phyloP scores from a whole-genome alignment of 2,888 invertebrate species.

The Anthophora plumipes region DNA sequence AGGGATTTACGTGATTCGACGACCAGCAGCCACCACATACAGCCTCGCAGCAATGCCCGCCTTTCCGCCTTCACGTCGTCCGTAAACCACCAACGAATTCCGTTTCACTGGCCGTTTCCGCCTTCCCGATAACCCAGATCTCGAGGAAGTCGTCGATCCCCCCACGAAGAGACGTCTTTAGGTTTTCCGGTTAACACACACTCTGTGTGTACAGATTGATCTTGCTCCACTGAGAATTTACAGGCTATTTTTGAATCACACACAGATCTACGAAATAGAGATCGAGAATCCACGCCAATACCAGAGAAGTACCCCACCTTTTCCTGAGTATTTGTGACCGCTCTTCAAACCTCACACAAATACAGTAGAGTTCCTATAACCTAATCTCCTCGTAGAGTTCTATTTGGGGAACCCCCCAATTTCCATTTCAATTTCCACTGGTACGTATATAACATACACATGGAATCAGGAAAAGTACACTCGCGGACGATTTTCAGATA shows the following conservation, averaged over 20 bases:
- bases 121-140: slow-evolving; percentile 44
- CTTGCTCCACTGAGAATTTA: not conserved
- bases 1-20: slow-evolving; percentile 60
- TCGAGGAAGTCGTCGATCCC: slow-evolving; percentile 17
- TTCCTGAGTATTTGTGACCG: no score
- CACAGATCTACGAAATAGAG: no score
- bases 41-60: slow-evolving; percentile 33
- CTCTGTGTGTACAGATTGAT: not conserved
- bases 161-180: slow-evolving; percentile 1
- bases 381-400: no score
- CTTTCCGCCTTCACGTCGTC: slow-evolving; percentile 54
- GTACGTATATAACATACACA: no score
- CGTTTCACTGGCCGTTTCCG: slow-evolving; percentile 42
- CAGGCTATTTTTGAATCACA: not conserved
- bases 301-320: no score
- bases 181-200: slow-evolving; percentile 13
- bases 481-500: no score
- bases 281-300: no score
- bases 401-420: no score
- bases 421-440: no score
- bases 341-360: no score
- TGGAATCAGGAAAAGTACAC: no score
- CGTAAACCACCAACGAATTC: slow-evolving; percentile 64
- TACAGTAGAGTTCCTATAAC: no score
- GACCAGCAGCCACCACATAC: not conserved